Evolutionary conservation across 2,888 invertebrate species (phyloP).

Genomic region (Odontomyia ornata): DNA sequence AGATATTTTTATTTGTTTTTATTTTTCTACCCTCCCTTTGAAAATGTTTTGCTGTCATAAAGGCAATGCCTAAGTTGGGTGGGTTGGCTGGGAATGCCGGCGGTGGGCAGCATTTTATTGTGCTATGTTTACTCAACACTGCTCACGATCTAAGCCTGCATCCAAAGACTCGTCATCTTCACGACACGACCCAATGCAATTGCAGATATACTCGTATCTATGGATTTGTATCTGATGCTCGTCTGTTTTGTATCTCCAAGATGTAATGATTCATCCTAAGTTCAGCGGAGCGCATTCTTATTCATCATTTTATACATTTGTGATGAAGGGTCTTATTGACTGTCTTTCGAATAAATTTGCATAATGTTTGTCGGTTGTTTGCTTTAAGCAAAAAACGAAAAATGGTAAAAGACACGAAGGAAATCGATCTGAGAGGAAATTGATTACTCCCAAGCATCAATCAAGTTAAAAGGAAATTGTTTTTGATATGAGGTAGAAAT

Average conservation of each 20-base stretch:
- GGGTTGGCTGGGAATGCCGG: constrained; percentile 6
- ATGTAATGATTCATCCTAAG: background rate
- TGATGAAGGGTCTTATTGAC: background rate
- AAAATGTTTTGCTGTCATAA: constrained; percentile 12
- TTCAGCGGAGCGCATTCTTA: background rate
- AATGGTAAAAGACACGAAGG: background rate
- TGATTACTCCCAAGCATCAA: constrained; percentile 11
- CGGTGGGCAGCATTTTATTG: background rate
- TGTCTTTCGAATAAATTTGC: constrained; percentile 4
- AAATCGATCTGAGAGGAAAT: background rate
- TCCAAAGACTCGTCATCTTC: background rate
- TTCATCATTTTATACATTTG: constrained; percentile 15
- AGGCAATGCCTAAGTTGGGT: constrained; percentile 13
- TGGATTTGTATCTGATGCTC: background rate
- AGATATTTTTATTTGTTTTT: constrained; percentile 2
- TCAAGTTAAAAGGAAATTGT: background rate
- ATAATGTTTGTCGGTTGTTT: constrained; percentile 13
- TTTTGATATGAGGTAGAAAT: background rate
- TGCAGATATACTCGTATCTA: background rate
- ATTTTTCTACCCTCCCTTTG: background rate
- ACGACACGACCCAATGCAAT: background rate
- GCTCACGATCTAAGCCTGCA: background rate
- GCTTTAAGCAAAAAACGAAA: background rate
- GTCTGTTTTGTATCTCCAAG: background rate
- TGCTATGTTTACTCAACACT: background rate